These are phyloP conservation scores for Dendroctonus ponderosae DNA, from an alignment of 1,140 invertebrate genomes.

Conservation along the genomic window DNA sequence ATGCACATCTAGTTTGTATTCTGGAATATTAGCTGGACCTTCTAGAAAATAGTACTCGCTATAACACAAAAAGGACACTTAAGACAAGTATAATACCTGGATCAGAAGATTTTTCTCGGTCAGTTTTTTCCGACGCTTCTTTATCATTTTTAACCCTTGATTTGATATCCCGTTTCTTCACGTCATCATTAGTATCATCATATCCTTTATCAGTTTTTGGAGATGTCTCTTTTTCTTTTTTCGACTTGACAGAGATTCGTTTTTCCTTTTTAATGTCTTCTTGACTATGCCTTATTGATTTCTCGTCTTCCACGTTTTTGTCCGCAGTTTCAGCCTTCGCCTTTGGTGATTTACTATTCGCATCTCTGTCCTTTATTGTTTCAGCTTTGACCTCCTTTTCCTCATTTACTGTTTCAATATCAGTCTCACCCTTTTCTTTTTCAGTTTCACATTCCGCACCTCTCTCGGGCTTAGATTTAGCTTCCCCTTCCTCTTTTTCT, in stretches of 20 bases:
- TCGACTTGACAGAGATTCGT: constrained; percentile 32
- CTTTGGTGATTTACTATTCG: constrained; percentile 30
- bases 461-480: constrained; percentile 35
- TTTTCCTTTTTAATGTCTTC: constrained; percentile 20
- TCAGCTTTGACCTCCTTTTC: constrained; percentile 3
- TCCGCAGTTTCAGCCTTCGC: constrained; percentile 28
- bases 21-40: neutral
- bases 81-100: too few species aligned
- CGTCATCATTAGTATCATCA: neutral
- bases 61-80: too few species aligned
- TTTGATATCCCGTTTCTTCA: constrained; percentile 31
- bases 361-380: constrained; percentile 33
- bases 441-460: constrained; percentile 35
- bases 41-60: neutral
- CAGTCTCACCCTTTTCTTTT: constrained; percentile 10
- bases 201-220: neutral
- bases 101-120: neutral
- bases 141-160: constrained; percentile 32
- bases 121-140: constrained; percentile 20
- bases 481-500: constrained; percentile 23
- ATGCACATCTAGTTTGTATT: constrained; percentile 35
- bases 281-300: too few species aligned
- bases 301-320: constrained; percentile 5
- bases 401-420: neutral
- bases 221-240: constrained; percentile 36